Conservation (phyloP, 1,140 invertebrate genomes). For the Panagrolaimus sp. region DNA sequence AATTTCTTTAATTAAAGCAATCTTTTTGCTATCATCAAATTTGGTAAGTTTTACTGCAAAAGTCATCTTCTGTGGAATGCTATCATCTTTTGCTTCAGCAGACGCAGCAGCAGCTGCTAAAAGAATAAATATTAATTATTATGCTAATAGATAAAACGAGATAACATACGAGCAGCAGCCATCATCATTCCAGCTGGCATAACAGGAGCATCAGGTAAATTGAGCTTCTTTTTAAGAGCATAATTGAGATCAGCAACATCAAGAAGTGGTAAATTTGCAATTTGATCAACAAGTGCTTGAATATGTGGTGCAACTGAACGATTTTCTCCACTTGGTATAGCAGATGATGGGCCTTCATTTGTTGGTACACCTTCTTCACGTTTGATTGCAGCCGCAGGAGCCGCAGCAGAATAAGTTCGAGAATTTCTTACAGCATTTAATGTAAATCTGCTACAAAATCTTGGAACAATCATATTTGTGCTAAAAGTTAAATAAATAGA, state of each 20-base stretch:
- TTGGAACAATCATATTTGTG: not conserved
- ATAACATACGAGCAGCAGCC: slow-evolving; percentile 28
- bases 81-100: slow-evolving; percentile 61
- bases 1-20: slow-evolving; percentile 89
- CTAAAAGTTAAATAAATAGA: too few species aligned
- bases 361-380: slow-evolving; percentile 16
- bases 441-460: not conserved
- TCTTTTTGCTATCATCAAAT: slow-evolving; percentile 89
- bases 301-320: slow-evolving; percentile 42
- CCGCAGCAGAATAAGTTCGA: slow-evolving; percentile 15
- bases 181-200: slow-evolving; percentile 50
- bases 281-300: slow-evolving; percentile 49
- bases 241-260: slow-evolving; percentile 53
- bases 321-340: slow-evolving; percentile 30
- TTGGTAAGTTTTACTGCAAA: slow-evolving; percentile 78
- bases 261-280: slow-evolving; percentile 46
- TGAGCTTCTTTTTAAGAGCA: slow-evolving; percentile 54
- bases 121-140: not conserved
- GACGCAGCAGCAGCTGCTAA: slow-evolving; percentile 24
- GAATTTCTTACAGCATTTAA: not conserved
- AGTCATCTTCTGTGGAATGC: slow-evolving; percentile 63
- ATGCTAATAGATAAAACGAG: slow-evolving; percentile 6
- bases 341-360: slow-evolving; percentile 23
- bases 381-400: not conserved
- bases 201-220: slow-evolving; percentile 52